These are phyloP conservation scores for Antheraea yamamai DNA, from an alignment of 2,888 invertebrate species.

Conservation along the genomic window DNA sequence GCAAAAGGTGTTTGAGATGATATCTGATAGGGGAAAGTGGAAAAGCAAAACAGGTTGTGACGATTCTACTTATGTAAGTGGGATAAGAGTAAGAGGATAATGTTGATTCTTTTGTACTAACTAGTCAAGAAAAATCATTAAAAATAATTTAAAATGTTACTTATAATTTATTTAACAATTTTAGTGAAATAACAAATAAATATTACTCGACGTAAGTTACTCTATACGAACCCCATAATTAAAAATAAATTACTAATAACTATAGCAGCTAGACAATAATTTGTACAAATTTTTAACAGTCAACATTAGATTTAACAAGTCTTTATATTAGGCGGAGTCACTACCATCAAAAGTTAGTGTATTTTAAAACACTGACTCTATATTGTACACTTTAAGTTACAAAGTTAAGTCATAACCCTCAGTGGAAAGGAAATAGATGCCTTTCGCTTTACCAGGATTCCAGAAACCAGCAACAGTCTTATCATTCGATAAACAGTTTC, in stretches of 20 bases:
- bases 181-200: too few relatives aligned
- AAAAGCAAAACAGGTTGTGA: too few relatives aligned
- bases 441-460: slow-evolving; percentile 67
- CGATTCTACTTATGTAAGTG: neutral
- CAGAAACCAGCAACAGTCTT: slow-evolving; percentile 64
- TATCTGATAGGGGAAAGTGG: too few relatives aligned
- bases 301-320: neutral
- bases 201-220: too few relatives aligned
- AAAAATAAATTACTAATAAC: neutral
- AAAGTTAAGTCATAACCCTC: neutral
- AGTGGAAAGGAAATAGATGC: slow-evolving; percentile 51
- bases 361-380: neutral
- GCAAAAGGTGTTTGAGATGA: too few relatives aligned
- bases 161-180: too few relatives aligned
- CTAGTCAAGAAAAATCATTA: too few relatives aligned
- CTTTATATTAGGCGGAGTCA: neutral
- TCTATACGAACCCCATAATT: too few relatives aligned
- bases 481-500: slow-evolving; percentile 52
- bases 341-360: neutral
- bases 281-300: neutral
- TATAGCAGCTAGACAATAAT: neutral
- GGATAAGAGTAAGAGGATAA: too few relatives aligned
- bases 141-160: too few relatives aligned
- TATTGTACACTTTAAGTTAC: neutral
- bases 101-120: too few relatives aligned